Base-by-base conservation (phyloP, 2,888 invertebrate genomes). In the Lissonota sp. region DNA sequence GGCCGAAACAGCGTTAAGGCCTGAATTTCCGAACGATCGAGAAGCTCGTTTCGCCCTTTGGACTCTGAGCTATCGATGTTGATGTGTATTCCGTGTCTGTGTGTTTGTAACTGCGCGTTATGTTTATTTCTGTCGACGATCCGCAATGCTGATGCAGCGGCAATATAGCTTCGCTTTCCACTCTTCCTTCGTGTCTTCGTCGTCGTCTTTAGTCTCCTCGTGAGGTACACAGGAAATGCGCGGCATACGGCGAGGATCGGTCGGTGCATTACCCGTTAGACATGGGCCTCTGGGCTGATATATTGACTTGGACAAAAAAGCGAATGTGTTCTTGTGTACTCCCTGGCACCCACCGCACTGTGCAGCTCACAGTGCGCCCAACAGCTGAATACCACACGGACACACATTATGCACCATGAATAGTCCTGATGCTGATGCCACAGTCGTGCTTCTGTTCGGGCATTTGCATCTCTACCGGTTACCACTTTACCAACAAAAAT, bases 241-340 rank as follows among this genome's bases (percentile, higher is more conserved):
- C 44, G 51, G 66, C 69, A 14, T 83, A 82, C 83, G 83, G 76
- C 84, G 84, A 86, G 87, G 87, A 89, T 89, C 88, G 86, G 83
- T 84, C 84, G 86, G 89, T 88, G 89, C 90, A 91, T 91, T 90
- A 91, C 88, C 91, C 91, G 91, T 91, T 90, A 90, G 90, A 91
- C 90, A 91, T 90, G 91, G 75, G 90, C 90, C 90, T 87, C 88
- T 88, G 88, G 88, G 89, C 90, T 91, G 90, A 91, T 91, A 91
- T 91, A 91, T 90, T 90, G 91, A 88, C 90, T 88, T 87, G 86
- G 79, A 86, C 89, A 91, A 91, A 91, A 91, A 91, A 90, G 86
- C 87, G 86, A 87, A 86, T 88, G 86, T 88, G 86, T 90, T 91
- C 89, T 90, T 89, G 82, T 86, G 84, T 84, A 85, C 84, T 75